phyloP scores from a whole-genome alignment of 30 jellyfish, hydroid and myxozoan species.

The Morbakka virulenta region DNA sequence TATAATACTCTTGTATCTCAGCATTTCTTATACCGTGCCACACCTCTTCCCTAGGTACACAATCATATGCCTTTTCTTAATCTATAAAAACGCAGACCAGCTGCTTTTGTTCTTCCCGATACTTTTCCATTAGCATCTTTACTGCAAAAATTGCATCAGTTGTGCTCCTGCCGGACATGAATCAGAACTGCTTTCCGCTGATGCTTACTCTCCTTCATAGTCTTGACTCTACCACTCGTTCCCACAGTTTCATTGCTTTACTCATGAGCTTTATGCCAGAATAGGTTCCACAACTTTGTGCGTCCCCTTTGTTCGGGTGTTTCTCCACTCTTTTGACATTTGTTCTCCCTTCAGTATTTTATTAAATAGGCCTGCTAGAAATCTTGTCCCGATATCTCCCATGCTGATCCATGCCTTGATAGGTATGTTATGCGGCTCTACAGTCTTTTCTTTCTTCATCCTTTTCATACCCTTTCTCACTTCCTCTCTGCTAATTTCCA shows the following conservation, averaged over 20 bases:
- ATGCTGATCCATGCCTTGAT: background rate
- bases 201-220: background rate
- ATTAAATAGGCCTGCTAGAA: background rate
- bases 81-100: background rate
- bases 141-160: background rate
- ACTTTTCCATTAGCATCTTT: background rate
- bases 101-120: background rate
- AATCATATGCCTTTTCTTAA: background rate
- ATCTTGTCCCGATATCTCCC: background rate
- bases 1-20: background rate
- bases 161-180: background rate
- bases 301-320: background rate
- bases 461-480: background rate
- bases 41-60: background rate
- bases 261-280: background rate
- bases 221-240: background rate
- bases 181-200: background rate
- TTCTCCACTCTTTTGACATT: slow-evolving; percentile 18
- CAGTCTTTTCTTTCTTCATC: slow-evolving; percentile 6
- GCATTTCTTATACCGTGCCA: background rate
- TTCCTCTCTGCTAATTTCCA: slow-evolving; percentile 3
- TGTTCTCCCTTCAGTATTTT: background rate
- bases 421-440: slow-evolving; percentile 7
- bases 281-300: background rate
- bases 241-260: background rate